Percentiles rank a stretch among this genome's conserved stretches.
These are phyloP conservation scores for Tor tambroides DNA, from an alignment of 2,113 vertebrate species.

Conservation along the genomic window DNA sequence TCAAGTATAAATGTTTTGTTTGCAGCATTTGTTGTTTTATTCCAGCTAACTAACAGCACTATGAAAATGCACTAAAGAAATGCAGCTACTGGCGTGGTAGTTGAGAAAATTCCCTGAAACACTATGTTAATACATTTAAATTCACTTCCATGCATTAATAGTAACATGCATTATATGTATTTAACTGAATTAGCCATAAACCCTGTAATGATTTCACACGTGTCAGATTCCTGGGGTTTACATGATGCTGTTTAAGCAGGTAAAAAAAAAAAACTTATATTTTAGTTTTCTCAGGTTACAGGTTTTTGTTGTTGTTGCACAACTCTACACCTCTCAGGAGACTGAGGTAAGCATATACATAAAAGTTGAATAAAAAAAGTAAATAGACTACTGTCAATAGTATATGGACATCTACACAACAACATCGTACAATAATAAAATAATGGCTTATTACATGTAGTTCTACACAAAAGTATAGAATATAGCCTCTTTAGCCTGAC, in stretches of 20 bases:
- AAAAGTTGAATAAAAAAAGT: neutral
- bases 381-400: neutral
- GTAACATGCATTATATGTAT: neutral
- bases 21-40: neutral
- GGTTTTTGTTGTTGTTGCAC: neutral
- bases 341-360: neutral
- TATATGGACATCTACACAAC: neutral
- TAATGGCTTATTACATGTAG: neutral
- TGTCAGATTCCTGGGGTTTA: neutral
- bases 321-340: neutral
- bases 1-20: slow-evolving; percentile 6
- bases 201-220: neutral
- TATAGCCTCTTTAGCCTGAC: neutral
- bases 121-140: neutral
- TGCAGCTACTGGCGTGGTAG: neutral
- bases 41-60: neutral
- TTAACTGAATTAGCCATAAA: neutral
- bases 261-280: neutral
- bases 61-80: neutral
- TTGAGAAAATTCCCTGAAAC: neutral
- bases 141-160: neutral
- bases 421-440: neutral
- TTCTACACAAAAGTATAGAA: neutral
- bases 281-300: neutral
- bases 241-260: neutral